These are phyloP conservation scores for Cassiopea andromeda DNA, from an alignment of 30 jellyfish, hydroid and myxozoan genomes.

Conservation along the genomic window DNA sequence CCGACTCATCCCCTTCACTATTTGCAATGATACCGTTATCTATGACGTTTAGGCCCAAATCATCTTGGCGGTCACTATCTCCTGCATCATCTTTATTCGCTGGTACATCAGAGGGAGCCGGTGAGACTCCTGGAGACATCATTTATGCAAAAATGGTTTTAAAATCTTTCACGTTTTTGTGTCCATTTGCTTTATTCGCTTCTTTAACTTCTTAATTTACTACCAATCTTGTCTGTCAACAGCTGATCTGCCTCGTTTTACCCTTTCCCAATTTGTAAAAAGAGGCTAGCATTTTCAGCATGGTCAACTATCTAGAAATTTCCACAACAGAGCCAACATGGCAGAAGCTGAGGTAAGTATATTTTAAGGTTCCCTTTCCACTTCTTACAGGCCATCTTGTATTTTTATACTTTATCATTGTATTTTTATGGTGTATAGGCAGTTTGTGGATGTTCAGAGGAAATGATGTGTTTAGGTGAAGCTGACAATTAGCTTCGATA, in stretches of 20 bases:
- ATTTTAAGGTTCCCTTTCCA: too few species aligned
- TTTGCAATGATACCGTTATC: neutral
- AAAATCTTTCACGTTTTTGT: neutral
- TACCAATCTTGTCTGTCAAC: too few species aligned
- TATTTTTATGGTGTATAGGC: too few species aligned
- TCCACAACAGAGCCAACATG: conserved; percentile 8
- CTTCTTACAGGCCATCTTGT: too few species aligned
- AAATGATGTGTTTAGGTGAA: too few species aligned
- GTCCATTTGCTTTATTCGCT: neutral
- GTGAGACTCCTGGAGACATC: conserved; percentile 32
- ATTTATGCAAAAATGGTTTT: neutral
- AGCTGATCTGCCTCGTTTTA: too few species aligned
- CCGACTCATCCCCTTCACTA: conserved; percentile 9
- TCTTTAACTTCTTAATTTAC: neutral
- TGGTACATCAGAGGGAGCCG: conserved; percentile 59
- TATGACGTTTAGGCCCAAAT: neutral
- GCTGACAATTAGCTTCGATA: too few species aligned
- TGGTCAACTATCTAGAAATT: conserved; percentile 18
- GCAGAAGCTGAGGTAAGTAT: conserved; percentile 25
- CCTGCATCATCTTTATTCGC: conserved; percentile 20
- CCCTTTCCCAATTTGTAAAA: too few species aligned
- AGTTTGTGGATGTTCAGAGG: too few species aligned
- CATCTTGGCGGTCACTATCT: neutral
- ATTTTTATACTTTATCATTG: too few species aligned
- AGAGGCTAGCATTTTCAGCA: neutral